Conservation (phyloP, 2,888 invertebrate species). For the Pyrrhosoma nymphula region DNA sequence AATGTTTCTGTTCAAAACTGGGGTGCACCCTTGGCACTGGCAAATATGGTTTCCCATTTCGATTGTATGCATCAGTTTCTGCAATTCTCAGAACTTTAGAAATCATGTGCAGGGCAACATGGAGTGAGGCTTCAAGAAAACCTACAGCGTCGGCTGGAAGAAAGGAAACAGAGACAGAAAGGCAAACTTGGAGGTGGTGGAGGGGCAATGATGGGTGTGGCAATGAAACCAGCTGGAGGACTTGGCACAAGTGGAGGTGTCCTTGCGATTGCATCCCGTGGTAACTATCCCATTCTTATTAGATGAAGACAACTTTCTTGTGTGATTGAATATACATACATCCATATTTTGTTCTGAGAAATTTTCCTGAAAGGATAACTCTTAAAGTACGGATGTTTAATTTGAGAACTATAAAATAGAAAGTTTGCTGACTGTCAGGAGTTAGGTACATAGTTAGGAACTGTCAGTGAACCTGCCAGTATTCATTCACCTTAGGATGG, state of each 20-base stretch:
- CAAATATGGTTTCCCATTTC: no score
- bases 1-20: no score
- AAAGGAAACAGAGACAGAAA: conserved; percentile 79
- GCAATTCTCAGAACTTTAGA: neutral
- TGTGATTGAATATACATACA: no score
- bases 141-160: conserved; percentile 81
- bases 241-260: conserved; percentile 23
- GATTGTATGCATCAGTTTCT: neutral
- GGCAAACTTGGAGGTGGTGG: conserved; percentile 74
- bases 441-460: no score
- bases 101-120: conserved; percentile 77
- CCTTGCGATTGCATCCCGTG: conserved; percentile 21
- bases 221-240: neutral
- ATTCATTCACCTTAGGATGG: no score
- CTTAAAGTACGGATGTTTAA: no score
- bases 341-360: no score
- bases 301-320: neutral
- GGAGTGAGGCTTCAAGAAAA: conserved; percentile 82
- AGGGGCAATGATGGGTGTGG: conserved; percentile 25
- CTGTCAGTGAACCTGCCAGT: no score
- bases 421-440: no score
- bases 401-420: no score
- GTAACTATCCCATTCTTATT: neutral
- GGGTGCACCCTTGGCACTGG: no score
- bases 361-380: no score